Base-by-base conservation (phyloP, 2,797 vertebrate species). In the Setipinna tenuifilis region DNA sequence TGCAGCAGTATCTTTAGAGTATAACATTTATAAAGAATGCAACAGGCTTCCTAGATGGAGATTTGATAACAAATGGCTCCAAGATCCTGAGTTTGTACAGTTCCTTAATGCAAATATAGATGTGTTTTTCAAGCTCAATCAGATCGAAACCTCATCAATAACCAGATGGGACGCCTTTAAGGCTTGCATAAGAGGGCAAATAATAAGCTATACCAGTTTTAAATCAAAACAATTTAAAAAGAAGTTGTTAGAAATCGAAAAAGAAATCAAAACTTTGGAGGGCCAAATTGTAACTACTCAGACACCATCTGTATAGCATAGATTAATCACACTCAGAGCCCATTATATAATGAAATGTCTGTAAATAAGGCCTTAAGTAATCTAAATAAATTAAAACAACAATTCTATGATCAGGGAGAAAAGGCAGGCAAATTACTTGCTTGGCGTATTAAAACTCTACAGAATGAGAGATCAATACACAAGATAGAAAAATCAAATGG, bases 1-100 rank as follows among this genome's bases (percentile, higher is more conserved):
- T 80, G 68, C 83, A 17, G 25, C 83, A 84, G n/a, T 84, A 6
- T 75, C 28, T 10, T 44, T 84, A 16, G 50, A 84, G 12, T 84
- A 78, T 23, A 84, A 57, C 1, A 16, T 11, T 6, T 3, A 11
- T 16, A 57, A 57, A 57, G 54, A 57, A 57, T 57, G 17, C 54
- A 6, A 11, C 17, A 16, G 54, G 12, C 9, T 11, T 57, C 54
- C 54, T 57, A 57, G 9, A 57, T 57, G 54, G 54, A 57, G 54
- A 57, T 57, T 57, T 57, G 12, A 57, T 57, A 57, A 57, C 9
- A 57, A 57, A 57, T n/a, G n/a, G n/a, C n/a, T n/a, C n/a, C n/a
- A n/a, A n/a, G n/a, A n/a, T n/a, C n/a, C n/a, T n/a, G n/a, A n/a
- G n/a, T 57, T 57, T 57, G 12, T 57, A 57, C 54, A 57, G 6